Evolutionary conservation across 2,888 invertebrate genomes (phyloP), one percentile per base, ranked within the genome.

Genomic region (Drosophila nr. perissopoda): DNA sequence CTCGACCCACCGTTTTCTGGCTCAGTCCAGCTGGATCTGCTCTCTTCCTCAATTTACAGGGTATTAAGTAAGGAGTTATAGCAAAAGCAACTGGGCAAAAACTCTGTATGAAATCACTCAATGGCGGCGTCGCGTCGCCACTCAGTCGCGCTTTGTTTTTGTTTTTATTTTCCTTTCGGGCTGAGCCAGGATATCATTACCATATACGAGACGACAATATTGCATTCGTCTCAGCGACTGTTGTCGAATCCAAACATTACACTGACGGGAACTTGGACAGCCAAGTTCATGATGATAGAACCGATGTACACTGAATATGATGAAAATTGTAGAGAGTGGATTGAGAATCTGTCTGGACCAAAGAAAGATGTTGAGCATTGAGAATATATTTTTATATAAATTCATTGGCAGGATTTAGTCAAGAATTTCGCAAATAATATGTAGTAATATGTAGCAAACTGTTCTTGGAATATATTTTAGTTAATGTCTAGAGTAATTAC

Each of bases 151-250:
- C 58, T 77, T 60, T 71, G 57, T 74, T 79, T 76, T 70, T 68
- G 51, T 66, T 80, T 70, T 69, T 49, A 59, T 60, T 69, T 70
- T 62, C 31, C 48, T 54, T 46, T 58, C 57, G 61, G n/a, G 4
- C 65, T 65, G 73, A 80, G 79, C 42, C 74, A 88, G 91, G 82
- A 90, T 83, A 88, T 91, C 87, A 91, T 91, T 89, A 90, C 82
- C 90, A 91, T 89, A 80, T 38, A 77, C 60, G 73, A 64, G 73
- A 76, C 82, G 81, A 56, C 66, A 72, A 71, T 81, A 74, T 75
- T 83, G 88, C 83, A 82, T 75, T 77, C 74, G 77, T 74, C 66
- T 16, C 53, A 59, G 66, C 59, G 63, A 46, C 65, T 61, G 58
- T 71, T 66, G 75, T 74, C 82, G 82, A 83, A 77, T 75, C 74